A percentile compares a stretch with the other conserved stretches of the same genome.
Conservation (phyloP, 1,140 invertebrate species). For the Carposina sasakii region DNA sequence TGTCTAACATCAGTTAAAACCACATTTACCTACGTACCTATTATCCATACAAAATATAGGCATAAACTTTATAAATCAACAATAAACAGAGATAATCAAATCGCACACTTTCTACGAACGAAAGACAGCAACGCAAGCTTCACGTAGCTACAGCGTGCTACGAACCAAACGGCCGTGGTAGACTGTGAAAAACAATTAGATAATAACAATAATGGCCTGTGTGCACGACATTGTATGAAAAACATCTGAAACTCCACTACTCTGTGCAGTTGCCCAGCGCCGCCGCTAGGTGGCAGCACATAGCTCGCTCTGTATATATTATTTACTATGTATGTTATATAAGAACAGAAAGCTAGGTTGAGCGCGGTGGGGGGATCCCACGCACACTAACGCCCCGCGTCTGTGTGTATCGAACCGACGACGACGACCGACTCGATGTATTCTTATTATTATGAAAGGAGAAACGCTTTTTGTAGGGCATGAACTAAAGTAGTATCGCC, state of each 20-base stretch:
- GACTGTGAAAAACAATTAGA: no score
- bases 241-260: constrained; percentile 47
- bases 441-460: constrained; percentile 73
- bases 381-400: constrained; percentile 44
- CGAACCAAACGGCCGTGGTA: no score
- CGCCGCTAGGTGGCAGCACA: constrained; percentile 68
- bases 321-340: constrained; percentile 69
- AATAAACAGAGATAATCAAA: no score
- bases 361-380: constrained; percentile 28
- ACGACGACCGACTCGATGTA: constrained; percentile 63
- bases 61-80: no score
- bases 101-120: no score
- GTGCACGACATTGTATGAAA: constrained; percentile 35
- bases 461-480: constrained; percentile 73
- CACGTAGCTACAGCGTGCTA: no score
- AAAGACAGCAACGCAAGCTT: no score
- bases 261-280: constrained; percentile 46
- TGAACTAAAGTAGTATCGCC: constrained; percentile 70
- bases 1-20: no score
- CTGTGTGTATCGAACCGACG: constrained; percentile 49
- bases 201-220: constrained; percentile 36
- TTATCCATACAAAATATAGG: no score
- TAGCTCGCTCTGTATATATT: no score
- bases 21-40: no score
- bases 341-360: constrained; percentile 71